These are phyloP conservation scores for Fopius arisanus DNA, from an alignment of 1,140 invertebrate species.

Conservation along the genomic window DNA sequence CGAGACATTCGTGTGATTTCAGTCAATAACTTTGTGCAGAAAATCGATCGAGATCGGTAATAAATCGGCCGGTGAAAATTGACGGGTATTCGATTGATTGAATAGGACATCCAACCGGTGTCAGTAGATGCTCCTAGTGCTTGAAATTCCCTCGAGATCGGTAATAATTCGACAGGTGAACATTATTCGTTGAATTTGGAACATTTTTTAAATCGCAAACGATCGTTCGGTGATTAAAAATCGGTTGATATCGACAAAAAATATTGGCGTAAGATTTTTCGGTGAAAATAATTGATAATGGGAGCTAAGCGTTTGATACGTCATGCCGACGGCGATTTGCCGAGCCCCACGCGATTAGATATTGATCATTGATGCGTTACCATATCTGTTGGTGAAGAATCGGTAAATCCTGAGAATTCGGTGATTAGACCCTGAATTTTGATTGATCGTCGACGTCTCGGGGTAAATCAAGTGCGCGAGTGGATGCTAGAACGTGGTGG, in stretches of 20 bases:
- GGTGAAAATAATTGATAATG: not conserved
- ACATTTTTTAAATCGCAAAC: not conserved
- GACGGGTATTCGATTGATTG: too few relatives aligned
- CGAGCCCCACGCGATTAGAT: not conserved
- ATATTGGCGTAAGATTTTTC: not conserved
- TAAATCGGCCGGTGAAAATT: not conserved
- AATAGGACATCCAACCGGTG: too few relatives aligned
- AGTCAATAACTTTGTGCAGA: too few relatives aligned
- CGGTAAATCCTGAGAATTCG: not conserved
- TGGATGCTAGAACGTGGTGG: slow-evolving; percentile 48
- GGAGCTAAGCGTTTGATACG: not conserved
- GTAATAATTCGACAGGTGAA: not conserved
- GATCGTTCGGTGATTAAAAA: too few relatives aligned
- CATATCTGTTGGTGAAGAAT: not conserved
- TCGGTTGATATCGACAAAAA: not conserved
- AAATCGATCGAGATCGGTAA: not conserved
- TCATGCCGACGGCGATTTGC: not conserved
- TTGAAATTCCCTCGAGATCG: not conserved
- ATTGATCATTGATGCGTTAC: not conserved
- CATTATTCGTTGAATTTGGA: too few relatives aligned
- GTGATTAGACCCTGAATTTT: not conserved
- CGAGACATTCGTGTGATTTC: too few relatives aligned
- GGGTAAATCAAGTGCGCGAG: slow-evolving; percentile 31
- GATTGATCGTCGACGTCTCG: not conserved
- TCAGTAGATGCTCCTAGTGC: too few relatives aligned